These are phyloP conservation scores for Etheostoma nigrum DNA, from an alignment of 2,797 vertebrate genomes.

Conservation along the genomic window DNA sequence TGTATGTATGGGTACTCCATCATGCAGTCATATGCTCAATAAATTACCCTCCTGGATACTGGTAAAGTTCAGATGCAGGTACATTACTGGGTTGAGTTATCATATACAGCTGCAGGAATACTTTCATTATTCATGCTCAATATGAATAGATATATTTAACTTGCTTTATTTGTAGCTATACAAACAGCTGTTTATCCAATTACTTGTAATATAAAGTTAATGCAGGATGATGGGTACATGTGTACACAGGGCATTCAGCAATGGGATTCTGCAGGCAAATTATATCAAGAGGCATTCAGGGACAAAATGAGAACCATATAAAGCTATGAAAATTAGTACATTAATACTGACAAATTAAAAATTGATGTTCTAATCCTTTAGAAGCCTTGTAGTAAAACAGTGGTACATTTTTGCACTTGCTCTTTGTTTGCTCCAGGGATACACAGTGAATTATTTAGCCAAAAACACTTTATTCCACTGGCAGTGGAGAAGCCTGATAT, in stretches of 20 bases:
- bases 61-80: conserved; percentile 24
- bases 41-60: conserved; percentile 21
- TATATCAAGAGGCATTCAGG: conserved; percentile 69
- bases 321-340: conserved; percentile 35
- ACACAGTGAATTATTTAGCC: conserved; percentile 50
- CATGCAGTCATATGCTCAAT: background rate
- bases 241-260: conserved; percentile 49
- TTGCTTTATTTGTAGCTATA: conserved; percentile 5
- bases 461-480: conserved; percentile 35
- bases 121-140: conserved; percentile 26
- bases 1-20: conserved; percentile 21
- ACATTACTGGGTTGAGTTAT: conserved; percentile 43
- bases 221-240: conserved; percentile 32
- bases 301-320: conserved; percentile 19
- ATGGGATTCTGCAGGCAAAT: conserved; percentile 66
- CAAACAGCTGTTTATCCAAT: conserved; percentile 36
- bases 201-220: conserved; percentile 29
- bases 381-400: conserved; percentile 63
- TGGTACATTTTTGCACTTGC: conserved; percentile 28
- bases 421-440: conserved; percentile 49
- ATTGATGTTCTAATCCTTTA: conserved; percentile 66
- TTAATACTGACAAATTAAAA: conserved; percentile 64
- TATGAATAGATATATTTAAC: background rate
- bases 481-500: conserved; percentile 28
- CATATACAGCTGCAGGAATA: conserved; percentile 9